Percentiles rank a stretch among this genome's conserved stretches.
These are phyloP conservation scores for Oreonectes daqikongensis DNA, from an alignment of 2,797 vertebrate genomes.

Conservation along the genomic window DNA sequence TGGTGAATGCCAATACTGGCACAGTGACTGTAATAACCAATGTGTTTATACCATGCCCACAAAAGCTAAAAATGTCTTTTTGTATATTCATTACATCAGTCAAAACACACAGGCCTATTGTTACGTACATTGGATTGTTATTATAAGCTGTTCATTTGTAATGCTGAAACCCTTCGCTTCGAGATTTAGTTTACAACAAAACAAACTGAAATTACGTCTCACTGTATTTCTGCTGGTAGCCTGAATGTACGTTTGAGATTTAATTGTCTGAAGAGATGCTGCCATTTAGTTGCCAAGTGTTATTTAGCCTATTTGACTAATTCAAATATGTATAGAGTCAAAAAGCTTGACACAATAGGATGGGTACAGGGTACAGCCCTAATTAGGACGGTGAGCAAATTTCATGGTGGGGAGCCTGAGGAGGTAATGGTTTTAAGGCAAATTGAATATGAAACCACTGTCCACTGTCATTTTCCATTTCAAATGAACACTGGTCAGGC, in stretches of 20 bases:
- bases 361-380: constrained; percentile 16
- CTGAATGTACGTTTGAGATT: constrained; percentile 7
- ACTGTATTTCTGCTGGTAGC: not conserved
- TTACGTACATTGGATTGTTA: constrained; percentile 16
- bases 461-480: constrained; percentile 78
- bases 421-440: constrained; percentile 76
- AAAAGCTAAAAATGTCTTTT: constrained; percentile 37
- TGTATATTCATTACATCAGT: constrained; percentile 17
- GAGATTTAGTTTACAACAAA: not conserved
- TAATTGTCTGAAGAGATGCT: not conserved
- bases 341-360: constrained; percentile 20
- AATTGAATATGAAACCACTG: constrained; percentile 78
- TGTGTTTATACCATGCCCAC: constrained; percentile 26
- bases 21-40: constrained; percentile 30
- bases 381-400: constrained; percentile 64
- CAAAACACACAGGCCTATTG: constrained; percentile 9
- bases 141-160: constrained; percentile 20
- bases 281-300: constrained; percentile 20
- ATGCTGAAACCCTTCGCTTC: not conserved
- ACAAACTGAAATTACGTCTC: no score
- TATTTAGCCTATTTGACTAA: constrained; percentile 33
- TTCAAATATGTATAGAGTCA: constrained; percentile 30
- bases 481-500: constrained; percentile 75
- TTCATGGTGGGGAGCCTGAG: constrained; percentile 64
- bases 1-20: constrained; percentile 17